A percentile compares a stretch with the other conserved stretches of the same genome.
Evolutionary conservation across 2,113 vertebrate species (phyloP).

Genomic region (Lates calcarifer): DNA sequence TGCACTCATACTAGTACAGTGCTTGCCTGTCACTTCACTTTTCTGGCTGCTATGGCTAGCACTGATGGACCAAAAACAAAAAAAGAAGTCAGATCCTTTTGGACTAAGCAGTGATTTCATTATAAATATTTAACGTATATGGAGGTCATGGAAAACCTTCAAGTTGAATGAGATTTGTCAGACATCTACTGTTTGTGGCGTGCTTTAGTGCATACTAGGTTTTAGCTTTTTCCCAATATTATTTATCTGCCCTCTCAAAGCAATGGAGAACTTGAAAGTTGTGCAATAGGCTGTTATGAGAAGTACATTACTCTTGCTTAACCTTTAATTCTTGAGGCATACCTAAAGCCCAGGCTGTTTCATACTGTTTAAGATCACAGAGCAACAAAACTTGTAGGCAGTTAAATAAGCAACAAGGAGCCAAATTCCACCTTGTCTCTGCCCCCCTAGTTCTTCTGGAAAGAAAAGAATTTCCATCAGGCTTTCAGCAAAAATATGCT

Average conservation of each 20-base stretch:
- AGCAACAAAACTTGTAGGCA: slow-evolving; percentile 17
- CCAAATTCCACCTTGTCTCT: slow-evolving; percentile 23
- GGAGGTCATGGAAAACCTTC: background rate
- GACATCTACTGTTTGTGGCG: background rate
- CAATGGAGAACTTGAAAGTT: slow-evolving; percentile 28
- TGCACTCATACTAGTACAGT: slow-evolving; percentile 51
- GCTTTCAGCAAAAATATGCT: slow-evolving; percentile 58
- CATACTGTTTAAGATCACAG: slow-evolving; percentile 30
- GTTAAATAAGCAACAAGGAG: slow-evolving; percentile 29
- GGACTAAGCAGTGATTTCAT: slow-evolving; percentile 5
- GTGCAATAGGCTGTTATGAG: slow-evolving; percentile 25
- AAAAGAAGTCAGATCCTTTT: slow-evolving; percentile 1
- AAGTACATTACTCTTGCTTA: slow-evolving; percentile 49
- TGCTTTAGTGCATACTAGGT: background rate
- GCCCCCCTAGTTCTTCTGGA: slow-evolving; percentile 23
- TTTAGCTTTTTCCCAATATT: slow-evolving; percentile 1
- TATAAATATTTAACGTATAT: slow-evolving; percentile 17
- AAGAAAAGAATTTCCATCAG: slow-evolving; percentile 46
- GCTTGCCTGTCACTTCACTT: slow-evolving; percentile 7
- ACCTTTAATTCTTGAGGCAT: slow-evolving; percentile 39
- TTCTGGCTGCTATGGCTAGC: background rate
- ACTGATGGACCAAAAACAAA: background rate
- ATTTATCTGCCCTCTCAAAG: background rate
- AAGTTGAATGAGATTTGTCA: slow-evolving; percentile 4
- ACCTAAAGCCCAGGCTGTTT: slow-evolving; percentile 32